These are phyloP conservation scores for Patiria pectinifera DNA, from an alignment of 53 echinoderm and acorn worm species.

Conservation along the genomic window DNA sequence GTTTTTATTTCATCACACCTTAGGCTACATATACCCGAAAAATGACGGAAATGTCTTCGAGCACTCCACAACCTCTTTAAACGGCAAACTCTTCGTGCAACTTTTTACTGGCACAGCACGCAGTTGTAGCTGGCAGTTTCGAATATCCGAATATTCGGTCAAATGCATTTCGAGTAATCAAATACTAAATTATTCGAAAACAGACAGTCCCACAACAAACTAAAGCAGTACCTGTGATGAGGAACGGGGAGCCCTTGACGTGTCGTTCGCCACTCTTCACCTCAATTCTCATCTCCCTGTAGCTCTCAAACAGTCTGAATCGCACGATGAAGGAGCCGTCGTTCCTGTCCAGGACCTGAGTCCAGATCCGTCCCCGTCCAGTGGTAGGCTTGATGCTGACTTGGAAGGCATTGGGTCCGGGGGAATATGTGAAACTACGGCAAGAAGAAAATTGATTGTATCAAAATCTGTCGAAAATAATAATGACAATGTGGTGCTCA, in stretches of 20 bases:
- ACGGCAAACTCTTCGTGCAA: too few relatives aligned
- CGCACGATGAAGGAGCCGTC: conserved; percentile 96
- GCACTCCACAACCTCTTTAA: too few relatives aligned
- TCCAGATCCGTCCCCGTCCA: conserved; percentile 87
- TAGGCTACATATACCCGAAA: too few relatives aligned
- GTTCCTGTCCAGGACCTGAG: conserved; percentile 85
- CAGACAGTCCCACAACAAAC: neutral
- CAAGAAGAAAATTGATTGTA: neutral
- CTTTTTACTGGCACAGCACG: too few relatives aligned
- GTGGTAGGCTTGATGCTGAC: conserved; percentile 72
- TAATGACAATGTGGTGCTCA: neutral
- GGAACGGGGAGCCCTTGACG: conserved; percentile 86
- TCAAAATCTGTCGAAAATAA: neutral
- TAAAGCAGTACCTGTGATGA: conserved; percentile 66
- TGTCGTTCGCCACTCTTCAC: conserved; percentile 89
- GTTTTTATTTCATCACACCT: too few relatives aligned
- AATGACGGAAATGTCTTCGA: too few relatives aligned
- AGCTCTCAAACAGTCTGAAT: conserved; percentile 78
- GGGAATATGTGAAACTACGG: conserved; percentile 89
- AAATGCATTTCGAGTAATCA: too few relatives aligned
- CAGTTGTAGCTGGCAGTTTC: too few relatives aligned
- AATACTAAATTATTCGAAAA: too few relatives aligned
- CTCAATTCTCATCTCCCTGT: conserved; percentile 77
- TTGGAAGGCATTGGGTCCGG: conserved; percentile 90
- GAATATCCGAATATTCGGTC: neutral